Percentiles rank a stretch among this genome's conserved stretches.
Evolutionary conservation across 23 tunicate species (phyloP).

Genomic region (Ascidia mentula): DNA sequence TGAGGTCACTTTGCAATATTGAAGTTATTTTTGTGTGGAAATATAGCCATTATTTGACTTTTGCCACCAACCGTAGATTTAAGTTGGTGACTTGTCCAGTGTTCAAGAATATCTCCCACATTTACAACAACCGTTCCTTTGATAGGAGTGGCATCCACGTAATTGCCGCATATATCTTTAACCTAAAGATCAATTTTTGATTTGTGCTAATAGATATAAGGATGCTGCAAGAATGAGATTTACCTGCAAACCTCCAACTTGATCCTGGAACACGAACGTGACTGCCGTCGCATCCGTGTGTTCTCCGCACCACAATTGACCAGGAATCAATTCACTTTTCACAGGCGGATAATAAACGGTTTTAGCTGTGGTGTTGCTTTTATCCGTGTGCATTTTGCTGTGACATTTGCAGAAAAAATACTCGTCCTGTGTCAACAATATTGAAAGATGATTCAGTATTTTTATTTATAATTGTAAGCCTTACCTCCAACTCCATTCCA

Average conservation of each 20-base stretch:
- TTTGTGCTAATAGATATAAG: too few relatives aligned
- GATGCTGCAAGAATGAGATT: too few relatives aligned
- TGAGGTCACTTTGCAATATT: neutral
- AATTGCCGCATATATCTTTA: neutral
- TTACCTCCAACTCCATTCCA: conserved; percentile 41
- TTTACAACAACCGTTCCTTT: neutral
- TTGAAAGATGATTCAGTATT: neutral
- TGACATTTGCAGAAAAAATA: conserved; percentile 43
- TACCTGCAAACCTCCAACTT: conserved; percentile 58
- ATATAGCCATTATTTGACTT: neutral
- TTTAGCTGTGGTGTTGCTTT: conserved; percentile 36
- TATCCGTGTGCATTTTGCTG: conserved; percentile 18
- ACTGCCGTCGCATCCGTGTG: conserved; percentile 62
- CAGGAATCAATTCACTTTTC: conserved; percentile 7
- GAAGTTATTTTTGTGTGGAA: neutral
- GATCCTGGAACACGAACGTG: conserved; percentile 57
- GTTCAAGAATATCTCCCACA: neutral
- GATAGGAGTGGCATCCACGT: neutral
- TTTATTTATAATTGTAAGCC: neutral
- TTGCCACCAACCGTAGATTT: neutral
- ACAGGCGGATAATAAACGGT: conserved; percentile 59
- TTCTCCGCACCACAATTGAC: conserved; percentile 48
- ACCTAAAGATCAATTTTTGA: neutral
- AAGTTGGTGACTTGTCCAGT: conserved; percentile 1
- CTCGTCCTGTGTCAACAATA: neutral